Conservation (phyloP, 2,797 vertebrate species). For the Bucorvus abyssinicus region DNA sequence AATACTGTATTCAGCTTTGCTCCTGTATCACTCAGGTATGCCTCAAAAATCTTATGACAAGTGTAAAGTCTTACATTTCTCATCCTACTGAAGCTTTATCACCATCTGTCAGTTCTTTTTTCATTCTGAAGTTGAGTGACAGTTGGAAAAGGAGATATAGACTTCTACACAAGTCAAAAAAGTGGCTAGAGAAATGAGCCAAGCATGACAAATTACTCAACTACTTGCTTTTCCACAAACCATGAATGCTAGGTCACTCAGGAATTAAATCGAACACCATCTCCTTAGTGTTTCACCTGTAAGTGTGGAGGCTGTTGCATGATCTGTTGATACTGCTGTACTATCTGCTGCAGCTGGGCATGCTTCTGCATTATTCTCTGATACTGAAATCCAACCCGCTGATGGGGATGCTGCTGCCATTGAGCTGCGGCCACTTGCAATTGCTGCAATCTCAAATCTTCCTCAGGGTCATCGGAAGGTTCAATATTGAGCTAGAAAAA, state of each 20-base stretch:
- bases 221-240: background rate
- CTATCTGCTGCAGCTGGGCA: conserved; percentile 89
- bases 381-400: conserved; percentile 92
- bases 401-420: conserved; percentile 97
- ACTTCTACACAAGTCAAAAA: background rate
- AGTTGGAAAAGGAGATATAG: background rate
- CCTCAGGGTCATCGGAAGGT: conserved; percentile 85
- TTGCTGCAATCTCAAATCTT: conserved; percentile 89
- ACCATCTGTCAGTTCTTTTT: background rate
- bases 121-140: background rate
- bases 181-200: background rate
- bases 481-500: conserved; percentile 71
- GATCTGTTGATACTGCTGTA: conserved; percentile 91
- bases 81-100: background rate
- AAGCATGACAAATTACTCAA: background rate
- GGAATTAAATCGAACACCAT: background rate
- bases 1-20: background rate
- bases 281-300: conserved; percentile 76
- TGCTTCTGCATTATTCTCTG: conserved; percentile 98
- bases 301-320: conserved; percentile 89
- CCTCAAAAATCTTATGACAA: background rate
- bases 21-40: background rate
- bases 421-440: conserved; percentile 94
- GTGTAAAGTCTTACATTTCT: background rate
- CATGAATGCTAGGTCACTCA: background rate